Evolutionary conservation across 64 coral and sea anemone species (phyloP).

Genomic region (Pachyseris speciosa): DNA sequence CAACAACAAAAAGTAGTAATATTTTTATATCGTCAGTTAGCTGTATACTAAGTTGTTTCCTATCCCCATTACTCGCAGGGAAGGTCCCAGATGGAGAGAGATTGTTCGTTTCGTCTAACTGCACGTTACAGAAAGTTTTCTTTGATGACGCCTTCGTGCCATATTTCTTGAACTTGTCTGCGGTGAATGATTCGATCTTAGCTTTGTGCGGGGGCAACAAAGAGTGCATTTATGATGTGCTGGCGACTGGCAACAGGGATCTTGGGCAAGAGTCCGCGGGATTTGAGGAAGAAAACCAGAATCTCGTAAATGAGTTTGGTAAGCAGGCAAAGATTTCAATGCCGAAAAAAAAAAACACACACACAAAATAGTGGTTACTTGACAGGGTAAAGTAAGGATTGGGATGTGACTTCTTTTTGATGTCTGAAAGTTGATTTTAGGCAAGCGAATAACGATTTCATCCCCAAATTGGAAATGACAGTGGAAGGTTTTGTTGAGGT

Average conservation of each 20-base stretch:
- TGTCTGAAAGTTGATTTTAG: too few relatives aligned
- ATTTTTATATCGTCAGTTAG: too few relatives aligned
- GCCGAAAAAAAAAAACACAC: too few relatives aligned
- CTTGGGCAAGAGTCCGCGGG: conserved; percentile 32
- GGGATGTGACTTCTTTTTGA: too few relatives aligned
- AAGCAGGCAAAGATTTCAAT: background rate
- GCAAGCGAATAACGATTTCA: too few relatives aligned
- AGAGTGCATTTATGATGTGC: conserved; percentile 70
- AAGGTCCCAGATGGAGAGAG: conserved; percentile 54
- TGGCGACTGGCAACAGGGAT: conserved; percentile 58
- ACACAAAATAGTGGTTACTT: too few relatives aligned
- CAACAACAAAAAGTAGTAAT: too few relatives aligned
- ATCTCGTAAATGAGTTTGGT: conserved; percentile 51
- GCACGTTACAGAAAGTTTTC: conserved; percentile 58
- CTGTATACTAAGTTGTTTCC: too few relatives aligned
- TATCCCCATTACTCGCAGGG: conserved; percentile 37
- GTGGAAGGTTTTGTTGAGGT: too few relatives aligned
- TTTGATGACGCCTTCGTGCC: conserved; percentile 66
- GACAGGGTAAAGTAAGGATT: too few relatives aligned
- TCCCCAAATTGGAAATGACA: too few relatives aligned
- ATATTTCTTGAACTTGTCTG: conserved; percentile 45
- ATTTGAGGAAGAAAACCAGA: conserved; percentile 74
- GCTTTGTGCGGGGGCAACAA: conserved; percentile 36
- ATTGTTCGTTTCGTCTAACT: conserved; percentile 59
- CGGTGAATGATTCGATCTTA: background rate